phyloP scores from a whole-genome alignment of 2,888 invertebrate species.

The Cataglyphis cursor region DNA sequence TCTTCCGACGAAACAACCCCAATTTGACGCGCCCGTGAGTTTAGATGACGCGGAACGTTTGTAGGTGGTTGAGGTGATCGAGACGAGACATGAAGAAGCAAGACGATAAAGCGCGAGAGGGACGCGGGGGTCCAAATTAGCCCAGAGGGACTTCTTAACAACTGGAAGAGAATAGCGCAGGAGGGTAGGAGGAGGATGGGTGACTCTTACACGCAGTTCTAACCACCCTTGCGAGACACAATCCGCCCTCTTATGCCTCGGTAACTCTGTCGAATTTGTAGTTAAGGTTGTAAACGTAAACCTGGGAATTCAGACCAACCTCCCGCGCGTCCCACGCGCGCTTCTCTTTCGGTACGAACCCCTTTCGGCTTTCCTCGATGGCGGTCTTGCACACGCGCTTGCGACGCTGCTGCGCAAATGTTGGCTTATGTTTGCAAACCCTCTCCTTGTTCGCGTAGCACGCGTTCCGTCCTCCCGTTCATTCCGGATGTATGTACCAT shows the following conservation, averaged over 20 bases:
- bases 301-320: conserved; percentile 83
- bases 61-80: conserved; percentile 69
- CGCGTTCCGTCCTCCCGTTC: conserved; percentile 71
- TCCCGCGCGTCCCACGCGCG: conserved; percentile 42
- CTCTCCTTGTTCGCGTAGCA: conserved; percentile 73
- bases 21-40: conserved; percentile 49
- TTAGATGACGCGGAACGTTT: conserved; percentile 62
- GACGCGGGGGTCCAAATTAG: conserved; percentile 80
- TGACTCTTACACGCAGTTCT: conserved; percentile 81
- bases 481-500: conserved; percentile 68
- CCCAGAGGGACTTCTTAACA: conserved; percentile 86
- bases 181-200: conserved; percentile 71
- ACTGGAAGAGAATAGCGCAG: conserved; percentile 80
- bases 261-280: conserved; percentile 86
- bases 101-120: conserved; percentile 57
- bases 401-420: conserved; percentile 77
- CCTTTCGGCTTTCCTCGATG: conserved; percentile 70
- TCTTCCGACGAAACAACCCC: conserved; percentile 37
- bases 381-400: conserved; percentile 54
- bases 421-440: conserved; percentile 79
- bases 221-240: conserved; percentile 86
- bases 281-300: conserved; percentile 86
- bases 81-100: conserved; percentile 61
- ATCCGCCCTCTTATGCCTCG: conserved; percentile 84
- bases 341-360: conserved; percentile 69